Conservation (phyloP, 1,140 invertebrate genomes). For the Contarinia nasturtii region DNA sequence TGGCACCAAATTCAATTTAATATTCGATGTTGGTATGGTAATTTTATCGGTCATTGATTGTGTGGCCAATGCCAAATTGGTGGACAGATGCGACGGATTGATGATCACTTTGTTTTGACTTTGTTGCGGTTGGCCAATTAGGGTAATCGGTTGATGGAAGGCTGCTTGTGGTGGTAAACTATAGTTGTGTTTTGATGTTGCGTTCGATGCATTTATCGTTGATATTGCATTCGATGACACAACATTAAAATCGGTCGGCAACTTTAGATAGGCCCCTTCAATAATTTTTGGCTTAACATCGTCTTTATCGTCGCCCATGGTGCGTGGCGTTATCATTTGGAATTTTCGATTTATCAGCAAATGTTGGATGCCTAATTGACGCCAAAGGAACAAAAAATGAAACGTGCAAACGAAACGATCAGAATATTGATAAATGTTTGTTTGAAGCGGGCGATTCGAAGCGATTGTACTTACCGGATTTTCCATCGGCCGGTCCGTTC, state of each 20-base stretch:
- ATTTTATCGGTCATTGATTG: slow-evolving; percentile 9
- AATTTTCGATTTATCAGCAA: neutral
- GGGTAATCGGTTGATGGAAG: slow-evolving; percentile 13
- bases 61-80: neutral
- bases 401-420: no score
- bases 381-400: neutral
- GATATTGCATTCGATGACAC: neutral
- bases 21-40: slow-evolving; percentile 16
- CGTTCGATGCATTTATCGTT: slow-evolving; percentile 7
- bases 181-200: slow-evolving; percentile 21
- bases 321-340: neutral
- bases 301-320: neutral
- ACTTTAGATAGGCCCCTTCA: neutral
- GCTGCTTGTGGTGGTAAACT: slow-evolving; percentile 16
- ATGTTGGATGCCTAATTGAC: neutral
- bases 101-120: slow-evolving; percentile 20
- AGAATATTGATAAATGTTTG: no score
- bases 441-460: no score
- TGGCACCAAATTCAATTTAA: slow-evolving; percentile 21
- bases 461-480: no score
- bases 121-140: slow-evolving; percentile 11
- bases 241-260: neutral
- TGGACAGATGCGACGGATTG: slow-evolving; percentile 7
- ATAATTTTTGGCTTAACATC: slow-evolving; percentile 1
- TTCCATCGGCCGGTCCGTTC: no score